Evolutionary conservation across 2,888 invertebrate genomes (phyloP).

Genomic region (Drosophila sordidula): DNA sequence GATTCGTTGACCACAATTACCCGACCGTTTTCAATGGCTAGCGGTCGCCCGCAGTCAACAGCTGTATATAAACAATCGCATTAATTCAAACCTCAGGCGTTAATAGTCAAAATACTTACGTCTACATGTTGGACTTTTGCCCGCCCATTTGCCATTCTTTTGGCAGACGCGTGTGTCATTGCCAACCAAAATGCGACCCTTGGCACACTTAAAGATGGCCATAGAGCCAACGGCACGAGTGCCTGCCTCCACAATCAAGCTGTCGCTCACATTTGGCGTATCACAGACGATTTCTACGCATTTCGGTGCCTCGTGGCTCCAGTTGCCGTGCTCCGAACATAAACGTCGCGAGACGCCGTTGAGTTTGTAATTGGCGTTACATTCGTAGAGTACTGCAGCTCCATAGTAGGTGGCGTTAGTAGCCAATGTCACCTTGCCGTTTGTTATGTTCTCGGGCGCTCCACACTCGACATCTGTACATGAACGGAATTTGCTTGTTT

Average conservation of each 20-base stretch:
- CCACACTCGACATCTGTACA: conserved; percentile 93
- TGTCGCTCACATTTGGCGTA: conserved; percentile 88
- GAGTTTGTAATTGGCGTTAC: conserved; percentile 91
- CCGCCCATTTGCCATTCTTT: conserved; percentile 93
- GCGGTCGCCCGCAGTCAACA: conserved; percentile 93
- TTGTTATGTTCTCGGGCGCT: conserved; percentile 89
- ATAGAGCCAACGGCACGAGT: conserved; percentile 92
- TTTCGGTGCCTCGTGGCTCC: conserved; percentile 93
- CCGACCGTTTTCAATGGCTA: conserved; percentile 92
- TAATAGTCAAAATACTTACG: conserved; percentile 87
- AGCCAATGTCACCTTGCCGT: conserved; percentile 92
- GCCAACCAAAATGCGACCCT: conserved; percentile 92
- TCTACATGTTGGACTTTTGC: conserved; percentile 91
- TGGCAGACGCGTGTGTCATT: conserved; percentile 91
- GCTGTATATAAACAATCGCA: conserved; percentile 86
- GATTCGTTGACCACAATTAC: conserved; percentile 94
- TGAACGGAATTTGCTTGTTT: neutral
- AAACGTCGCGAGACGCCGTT: conserved; percentile 93
- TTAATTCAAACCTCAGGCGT: neutral
- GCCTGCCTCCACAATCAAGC: conserved; percentile 87
- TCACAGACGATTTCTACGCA: conserved; percentile 94
- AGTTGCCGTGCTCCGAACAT: conserved; percentile 95
- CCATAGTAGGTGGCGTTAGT: conserved; percentile 96
- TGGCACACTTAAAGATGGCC: conserved; percentile 93
- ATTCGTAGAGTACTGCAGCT: conserved; percentile 93